Percentiles rank a stretch among this genome's conserved stretches.
These are phyloP conservation scores for Frieseomelitta varia DNA, from an alignment of 1,140 invertebrate species.

Conservation along the genomic window DNA sequence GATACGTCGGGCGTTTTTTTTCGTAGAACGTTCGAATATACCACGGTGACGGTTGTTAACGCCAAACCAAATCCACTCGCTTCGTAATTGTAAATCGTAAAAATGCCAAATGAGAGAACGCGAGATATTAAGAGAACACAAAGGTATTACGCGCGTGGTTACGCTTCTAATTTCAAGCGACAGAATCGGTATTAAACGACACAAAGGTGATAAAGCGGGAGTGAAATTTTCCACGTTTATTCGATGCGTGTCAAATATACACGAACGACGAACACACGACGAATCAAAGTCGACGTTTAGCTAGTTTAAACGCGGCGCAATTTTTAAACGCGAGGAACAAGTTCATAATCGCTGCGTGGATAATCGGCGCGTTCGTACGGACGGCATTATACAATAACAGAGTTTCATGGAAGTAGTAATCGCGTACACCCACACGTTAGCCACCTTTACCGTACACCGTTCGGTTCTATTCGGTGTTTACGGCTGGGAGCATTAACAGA, in stretches of 20 bases:
- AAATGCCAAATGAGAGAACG: background rate
- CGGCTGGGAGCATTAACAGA: slow-evolving; percentile 73
- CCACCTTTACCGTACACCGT: slow-evolving; percentile 73
- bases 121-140: background rate
- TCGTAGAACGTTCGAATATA: background rate
- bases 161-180: background rate
- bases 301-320: background rate
- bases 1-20: background rate
- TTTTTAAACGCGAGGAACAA: background rate
- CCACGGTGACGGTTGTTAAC: background rate
- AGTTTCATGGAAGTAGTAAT: slow-evolving; percentile 58
- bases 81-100: background rate
- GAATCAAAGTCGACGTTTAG: background rate
- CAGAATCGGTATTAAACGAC: background rate
- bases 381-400: slow-evolving; percentile 39
- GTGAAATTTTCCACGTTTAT: background rate
- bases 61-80: no score
- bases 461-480: slow-evolving; percentile 76
- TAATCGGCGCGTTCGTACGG: slow-evolving; percentile 14
- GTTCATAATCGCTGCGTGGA: slow-evolving; percentile 37
- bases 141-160: background rate
- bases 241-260: background rate
- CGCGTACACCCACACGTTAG: slow-evolving; percentile 62
- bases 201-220: background rate
- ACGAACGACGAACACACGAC: background rate